Evolutionary conservation across 2,888 invertebrate genomes (phyloP).

Genomic region (Epirrita christyi): DNA sequence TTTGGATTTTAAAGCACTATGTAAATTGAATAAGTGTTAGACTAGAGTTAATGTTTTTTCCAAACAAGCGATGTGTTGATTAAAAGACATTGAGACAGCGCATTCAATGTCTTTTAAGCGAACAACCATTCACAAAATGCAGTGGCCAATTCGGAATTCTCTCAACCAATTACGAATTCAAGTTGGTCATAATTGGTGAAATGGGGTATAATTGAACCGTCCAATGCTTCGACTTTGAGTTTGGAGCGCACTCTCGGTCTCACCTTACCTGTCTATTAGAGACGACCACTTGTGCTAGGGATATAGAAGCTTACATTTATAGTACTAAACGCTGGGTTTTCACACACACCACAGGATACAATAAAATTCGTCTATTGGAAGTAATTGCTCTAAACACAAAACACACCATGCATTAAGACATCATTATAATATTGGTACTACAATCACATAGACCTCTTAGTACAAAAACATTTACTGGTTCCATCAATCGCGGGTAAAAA

Average conservation of each 20-base stretch:
- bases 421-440: too few relatives aligned
- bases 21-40: too few relatives aligned
- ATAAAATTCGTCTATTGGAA: too few relatives aligned
- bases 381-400: too few relatives aligned
- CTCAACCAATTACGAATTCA: constrained; percentile 26
- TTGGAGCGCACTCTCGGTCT: constrained; percentile 11
- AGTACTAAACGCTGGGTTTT: neutral
- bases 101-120: constrained; percentile 16
- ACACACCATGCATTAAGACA: too few relatives aligned
- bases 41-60: too few relatives aligned
- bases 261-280: constrained; percentile 12
- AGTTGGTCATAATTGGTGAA: constrained; percentile 31
- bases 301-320: neutral
- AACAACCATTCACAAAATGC: constrained; percentile 29
- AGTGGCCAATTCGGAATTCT: constrained; percentile 25
- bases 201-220: constrained; percentile 30
- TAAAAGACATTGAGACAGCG: too few relatives aligned
- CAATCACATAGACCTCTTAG: too few relatives aligned
- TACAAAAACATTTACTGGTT: too few relatives aligned
- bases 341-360: too few relatives aligned
- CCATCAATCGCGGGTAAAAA: neutral
- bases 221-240: constrained; percentile 15
- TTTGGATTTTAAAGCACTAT: too few relatives aligned
- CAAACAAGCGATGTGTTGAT: too few relatives aligned
- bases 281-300: neutral